phyloP scores from a whole-genome alignment of 2,888 invertebrate genomes.

The Nomada hirtipes region DNA sequence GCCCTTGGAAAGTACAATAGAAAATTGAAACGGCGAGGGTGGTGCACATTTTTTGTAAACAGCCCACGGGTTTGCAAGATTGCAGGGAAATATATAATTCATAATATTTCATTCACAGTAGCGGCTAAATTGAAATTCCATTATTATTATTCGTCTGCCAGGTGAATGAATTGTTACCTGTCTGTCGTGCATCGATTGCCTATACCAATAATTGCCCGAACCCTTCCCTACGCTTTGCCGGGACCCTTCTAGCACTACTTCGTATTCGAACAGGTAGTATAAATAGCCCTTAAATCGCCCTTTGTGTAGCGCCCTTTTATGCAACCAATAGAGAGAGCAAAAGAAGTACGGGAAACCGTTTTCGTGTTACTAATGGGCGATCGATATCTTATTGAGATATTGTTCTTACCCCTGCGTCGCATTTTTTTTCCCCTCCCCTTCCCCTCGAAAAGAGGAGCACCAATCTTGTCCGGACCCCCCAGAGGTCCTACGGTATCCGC shows the following conservation, averaged over 20 bases:
- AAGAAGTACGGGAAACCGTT: constrained; percentile 44
- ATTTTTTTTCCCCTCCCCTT: constrained; percentile 7
- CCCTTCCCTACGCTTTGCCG: too few relatives aligned
- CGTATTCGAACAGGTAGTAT: not conserved
- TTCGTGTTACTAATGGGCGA: constrained; percentile 74
- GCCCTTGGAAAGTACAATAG: too few relatives aligned
- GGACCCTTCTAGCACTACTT: too few relatives aligned
- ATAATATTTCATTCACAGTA: too few relatives aligned
- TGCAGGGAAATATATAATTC: not conserved
- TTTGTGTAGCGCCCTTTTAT: constrained; percentile 13
- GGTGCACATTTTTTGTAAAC: too few relatives aligned
- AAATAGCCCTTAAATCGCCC: constrained; percentile 33
- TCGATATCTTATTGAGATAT: constrained; percentile 79
- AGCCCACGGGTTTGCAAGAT: constrained; percentile 62
- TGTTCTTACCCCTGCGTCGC: constrained; percentile 28
- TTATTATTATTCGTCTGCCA: too few relatives aligned
- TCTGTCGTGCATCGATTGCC: too few relatives aligned
- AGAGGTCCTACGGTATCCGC: constrained; percentile 25
- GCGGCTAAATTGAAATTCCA: too few relatives aligned
- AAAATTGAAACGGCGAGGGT: too few relatives aligned
- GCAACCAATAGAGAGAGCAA: constrained; percentile 42
- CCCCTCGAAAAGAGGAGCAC: constrained; percentile 9
- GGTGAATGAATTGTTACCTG: too few relatives aligned
- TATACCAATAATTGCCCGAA: too few relatives aligned
- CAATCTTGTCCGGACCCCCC: constrained; percentile 51